These are phyloP conservation scores for Yponomeuta cagnagella DNA, from an alignment of 2,888 invertebrate genomes.

Conservation along the genomic window DNA sequence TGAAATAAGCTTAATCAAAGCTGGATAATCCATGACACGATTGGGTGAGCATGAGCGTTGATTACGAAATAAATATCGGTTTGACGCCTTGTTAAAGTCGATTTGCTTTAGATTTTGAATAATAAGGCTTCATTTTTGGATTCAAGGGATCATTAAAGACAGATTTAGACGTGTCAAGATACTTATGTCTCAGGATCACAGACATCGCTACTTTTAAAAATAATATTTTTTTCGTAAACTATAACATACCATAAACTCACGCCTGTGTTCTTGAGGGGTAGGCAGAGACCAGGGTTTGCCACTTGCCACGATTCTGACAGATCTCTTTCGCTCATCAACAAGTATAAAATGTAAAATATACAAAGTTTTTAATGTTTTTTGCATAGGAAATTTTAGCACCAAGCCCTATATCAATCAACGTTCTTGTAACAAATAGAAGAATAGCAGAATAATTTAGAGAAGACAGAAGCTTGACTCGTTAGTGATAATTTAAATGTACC, in stretches of 20 bases:
- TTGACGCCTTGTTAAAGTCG: constrained; percentile 8
- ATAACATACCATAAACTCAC: too few species aligned
- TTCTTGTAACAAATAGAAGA: too few species aligned
- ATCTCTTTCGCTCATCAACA: too few species aligned
- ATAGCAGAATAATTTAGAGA: too few species aligned
- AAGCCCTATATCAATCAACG: too few species aligned
- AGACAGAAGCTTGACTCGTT: too few species aligned
- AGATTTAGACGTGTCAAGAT: not conserved
- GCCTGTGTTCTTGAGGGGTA: too few species aligned
- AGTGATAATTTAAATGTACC: too few species aligned
- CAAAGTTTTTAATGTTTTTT: constrained; percentile 14
- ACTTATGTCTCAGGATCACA: not conserved
- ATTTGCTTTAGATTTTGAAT: constrained; percentile 2
- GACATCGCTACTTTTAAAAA: constrained; percentile 20
- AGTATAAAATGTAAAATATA: too few species aligned
- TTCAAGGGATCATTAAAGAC: not conserved
- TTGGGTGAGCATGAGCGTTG: not conserved
- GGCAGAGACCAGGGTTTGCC: too few species aligned
- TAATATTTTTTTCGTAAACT: constrained; percentile 4
- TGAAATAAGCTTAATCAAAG: not conserved
- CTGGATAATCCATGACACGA: not conserved
- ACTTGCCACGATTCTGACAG: too few species aligned
- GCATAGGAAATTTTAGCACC: too few species aligned
- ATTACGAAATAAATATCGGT: constrained; percentile 14
- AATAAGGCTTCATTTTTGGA: not conserved